Conservation (phyloP, 1,140 invertebrate species). For the Drosophila saltans region DNA sequence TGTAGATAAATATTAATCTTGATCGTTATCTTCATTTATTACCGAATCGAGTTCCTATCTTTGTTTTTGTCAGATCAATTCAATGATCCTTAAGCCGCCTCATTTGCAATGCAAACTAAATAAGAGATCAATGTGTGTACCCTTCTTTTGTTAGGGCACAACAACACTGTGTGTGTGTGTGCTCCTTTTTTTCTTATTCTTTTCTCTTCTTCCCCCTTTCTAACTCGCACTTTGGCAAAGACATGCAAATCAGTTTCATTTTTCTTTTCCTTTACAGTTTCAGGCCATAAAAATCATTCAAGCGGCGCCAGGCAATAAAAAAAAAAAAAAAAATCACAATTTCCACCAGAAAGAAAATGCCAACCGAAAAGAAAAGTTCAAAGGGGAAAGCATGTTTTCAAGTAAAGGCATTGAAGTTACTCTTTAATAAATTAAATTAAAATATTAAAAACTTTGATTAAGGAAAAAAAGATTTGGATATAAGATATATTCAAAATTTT, state of each 20-base stretch:
- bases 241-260: constrained; percentile 71
- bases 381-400: neutral
- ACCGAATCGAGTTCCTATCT: no score
- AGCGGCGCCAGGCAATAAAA: constrained; percentile 77
- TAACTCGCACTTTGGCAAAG: constrained; percentile 17
- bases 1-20: no score
- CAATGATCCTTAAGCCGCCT: neutral
- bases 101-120: constrained; percentile 11
- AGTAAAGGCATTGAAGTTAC: neutral
- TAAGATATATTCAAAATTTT: no score
- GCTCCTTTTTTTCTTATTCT: no score
- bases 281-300: constrained; percentile 75
- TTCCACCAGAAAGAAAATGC: constrained; percentile 53
- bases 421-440: neutral
- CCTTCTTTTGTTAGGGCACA: constrained; percentile 27
- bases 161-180: neutral
- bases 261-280: constrained; percentile 25
- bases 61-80: neutral
- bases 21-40: no score
- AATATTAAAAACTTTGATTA: no score
- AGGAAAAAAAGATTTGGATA: no score
- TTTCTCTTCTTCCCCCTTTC: constrained; percentile 6
- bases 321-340: constrained; percentile 57
- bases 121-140: constrained; percentile 36
- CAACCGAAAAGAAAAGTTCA: constrained; percentile 35